Percentiles rank a stretch among this genome's conserved stretches.
These are phyloP conservation scores for Caradrina clavipalpis DNA, from an alignment of 2,888 invertebrate species.

Conservation along the genomic window DNA sequence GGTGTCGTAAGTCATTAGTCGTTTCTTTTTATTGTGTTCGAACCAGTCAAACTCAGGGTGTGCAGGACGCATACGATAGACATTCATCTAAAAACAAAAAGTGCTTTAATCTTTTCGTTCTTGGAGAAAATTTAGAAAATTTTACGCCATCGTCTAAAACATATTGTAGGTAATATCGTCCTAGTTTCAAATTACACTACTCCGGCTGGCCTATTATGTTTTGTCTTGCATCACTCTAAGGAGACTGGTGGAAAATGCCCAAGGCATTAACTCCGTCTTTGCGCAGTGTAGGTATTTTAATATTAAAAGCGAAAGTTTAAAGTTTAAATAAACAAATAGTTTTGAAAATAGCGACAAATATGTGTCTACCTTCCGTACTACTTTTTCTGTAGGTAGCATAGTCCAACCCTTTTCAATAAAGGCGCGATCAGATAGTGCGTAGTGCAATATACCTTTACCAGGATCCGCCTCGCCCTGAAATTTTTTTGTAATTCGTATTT, in stretches of 20 bases:
- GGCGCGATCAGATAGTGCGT: conserved; percentile 82
- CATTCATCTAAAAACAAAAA: conserved; percentile 78
- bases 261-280: no score
- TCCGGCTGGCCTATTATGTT: no score
- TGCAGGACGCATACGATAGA: conserved; percentile 86
- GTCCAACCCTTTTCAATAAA: conserved; percentile 88
- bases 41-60: conserved; percentile 88
- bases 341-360: no score
- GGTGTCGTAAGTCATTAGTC: conserved; percentile 77
- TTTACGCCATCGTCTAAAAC: no score
- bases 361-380: conserved; percentile 81
- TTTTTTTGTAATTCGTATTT: neutral
- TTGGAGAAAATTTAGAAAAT: no score
- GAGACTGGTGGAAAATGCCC: no score
- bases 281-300: no score
- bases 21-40: conserved; percentile 81
- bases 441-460: conserved; percentile 78
- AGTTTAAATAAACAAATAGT: no score
- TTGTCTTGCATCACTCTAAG: no score
- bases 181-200: no score
- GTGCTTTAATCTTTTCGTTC: neutral
- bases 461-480: conserved; percentile 75
- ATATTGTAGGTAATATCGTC: no score
- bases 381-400: conserved; percentile 86
- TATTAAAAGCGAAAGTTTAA: no score